Conservation (phyloP, 2,113 vertebrate genomes). For the Epinephelus moara region DNA sequence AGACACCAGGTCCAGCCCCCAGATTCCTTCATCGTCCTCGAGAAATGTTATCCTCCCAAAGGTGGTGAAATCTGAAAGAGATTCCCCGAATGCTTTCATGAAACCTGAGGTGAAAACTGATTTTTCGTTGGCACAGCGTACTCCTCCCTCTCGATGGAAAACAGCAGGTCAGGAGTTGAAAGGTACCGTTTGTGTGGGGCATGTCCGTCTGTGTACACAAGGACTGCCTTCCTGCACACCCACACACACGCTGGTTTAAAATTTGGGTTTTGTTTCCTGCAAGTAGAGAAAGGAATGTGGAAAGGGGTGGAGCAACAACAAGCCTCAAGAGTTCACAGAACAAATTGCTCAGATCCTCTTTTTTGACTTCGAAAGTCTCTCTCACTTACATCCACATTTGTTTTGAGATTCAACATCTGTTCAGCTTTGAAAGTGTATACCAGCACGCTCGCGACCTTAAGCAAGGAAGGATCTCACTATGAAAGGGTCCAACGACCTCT, state of each 20-base stretch:
- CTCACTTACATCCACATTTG: background rate
- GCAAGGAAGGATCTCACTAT: background rate
- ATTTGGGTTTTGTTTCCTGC: conserved; percentile 7
- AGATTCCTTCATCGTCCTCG: background rate
- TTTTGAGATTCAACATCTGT: background rate
- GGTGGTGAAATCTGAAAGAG: background rate
- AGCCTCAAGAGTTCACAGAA: background rate
- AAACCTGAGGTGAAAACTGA: background rate
- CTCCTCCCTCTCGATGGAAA: background rate
- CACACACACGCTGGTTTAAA: background rate
- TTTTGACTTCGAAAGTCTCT: background rate
- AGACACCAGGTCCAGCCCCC: background rate
- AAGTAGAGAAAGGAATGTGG: conserved; percentile 39
- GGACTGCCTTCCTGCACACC: background rate
- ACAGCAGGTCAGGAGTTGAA: conserved; percentile 17
- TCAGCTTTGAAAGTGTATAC: background rate
- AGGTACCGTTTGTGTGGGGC: background rate
- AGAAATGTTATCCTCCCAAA: background rate
- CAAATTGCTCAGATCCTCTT: background rate
- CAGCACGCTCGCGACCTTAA: background rate
- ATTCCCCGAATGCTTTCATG: conserved; percentile 15
- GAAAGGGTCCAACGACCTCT: background rate
- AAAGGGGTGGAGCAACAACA: conserved; percentile 1
- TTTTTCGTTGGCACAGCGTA: background rate
- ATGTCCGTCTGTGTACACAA: background rate